Evolutionary conservation across 2,113 vertebrate species (phyloP), one percentile per base, ranked within the genome.

Genomic region (Emberiza fucata): DNA sequence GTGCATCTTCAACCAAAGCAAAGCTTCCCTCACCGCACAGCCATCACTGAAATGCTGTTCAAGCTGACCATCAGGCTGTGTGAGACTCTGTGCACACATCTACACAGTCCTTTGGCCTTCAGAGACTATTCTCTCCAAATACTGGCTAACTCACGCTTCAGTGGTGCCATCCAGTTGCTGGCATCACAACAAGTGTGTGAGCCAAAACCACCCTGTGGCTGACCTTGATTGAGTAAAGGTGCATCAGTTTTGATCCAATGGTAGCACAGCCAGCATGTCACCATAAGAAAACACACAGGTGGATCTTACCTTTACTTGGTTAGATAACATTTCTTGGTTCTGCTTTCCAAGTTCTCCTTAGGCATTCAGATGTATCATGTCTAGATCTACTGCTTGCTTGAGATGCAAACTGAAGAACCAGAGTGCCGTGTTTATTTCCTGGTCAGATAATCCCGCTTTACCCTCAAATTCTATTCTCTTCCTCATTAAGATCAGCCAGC

Each of bases 221-320:
- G 44, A 47, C 51, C 47, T 51, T 73, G 28, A 54, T 19, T 5
- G 2, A 80, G 35, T 42, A 45, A 69, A 77, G 14, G 9, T 61
- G 19, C 33, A n/a, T 73, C n/a, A 18, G 0, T 69, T 86, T 65
- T 72, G n/a, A 73, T 37, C 45, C 1, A 2, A 1, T 6, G 3
- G 35, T 54, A 71, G 31, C 76, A 73, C 18, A 63, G 20, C 28
- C n/a, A 81, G 45, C 22, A 7, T 28, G 13, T 44, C 19, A n/a
- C 14, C 9, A 2, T 72, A 12, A 86, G 56, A 83, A 87, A 81
- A n/a, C 9, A 57, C 12, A 16, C 33, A 47, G 19, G 8, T 63
- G 85, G 29, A 24, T 42, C 22, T 57, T 71, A 39, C 24, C n/a
- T 59, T 91, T 60, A 54, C 23, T 50, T 65, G 15, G 14, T 61